Base-by-base conservation (phyloP, 2,888 invertebrate species). In the Tipula confusa region DNA sequence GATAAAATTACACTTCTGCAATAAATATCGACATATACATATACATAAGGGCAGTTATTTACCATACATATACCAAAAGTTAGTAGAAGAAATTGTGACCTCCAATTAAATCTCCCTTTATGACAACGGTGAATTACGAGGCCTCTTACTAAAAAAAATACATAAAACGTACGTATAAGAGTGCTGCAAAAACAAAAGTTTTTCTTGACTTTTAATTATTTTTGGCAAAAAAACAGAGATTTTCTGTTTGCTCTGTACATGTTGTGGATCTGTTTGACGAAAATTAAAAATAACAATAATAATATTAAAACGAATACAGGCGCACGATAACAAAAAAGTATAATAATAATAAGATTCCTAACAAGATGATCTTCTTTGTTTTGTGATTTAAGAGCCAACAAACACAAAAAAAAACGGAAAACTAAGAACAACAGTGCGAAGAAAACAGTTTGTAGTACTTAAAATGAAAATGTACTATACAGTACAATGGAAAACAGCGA, bases 321-420 rank as follows among this genome's bases (percentile, higher is more conserved):
- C n/a, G n/a, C 43, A 43, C 13, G 15, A 43, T 5, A 43, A 15
- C 1, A 64, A 43, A 43, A n/a, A 43, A n/a, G 31, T n/a, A n/a
- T 43, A 43, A 64, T 64, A 64, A 64, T 64, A 43, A 64, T 64
- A 64, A 24, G 24, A 24, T 24, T 64, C 24, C 64, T 64, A 64
- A 64, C 64, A 64, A 64, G 64, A 64, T 64, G 64, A 64, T 64
- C 64, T 64, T 24, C 64, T 64, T 64, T 64, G 64, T 64, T 18
- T 64, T 64, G 64, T 64, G 64, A 9, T 64, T 64, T 64, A 64
- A 64, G 64, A 64, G 64, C 24, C 64, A 24, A 64, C 64, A 64
- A 64, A 64, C 64, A 64, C 24, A 6, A 64, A 64, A 64, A 38
- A 2, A 38, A 38, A 38, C 1, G 2, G 2, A n/a, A 38, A 38